phyloP scores from a whole-genome alignment of 1,140 invertebrate species.

The Hycleus phaleratus region DNA sequence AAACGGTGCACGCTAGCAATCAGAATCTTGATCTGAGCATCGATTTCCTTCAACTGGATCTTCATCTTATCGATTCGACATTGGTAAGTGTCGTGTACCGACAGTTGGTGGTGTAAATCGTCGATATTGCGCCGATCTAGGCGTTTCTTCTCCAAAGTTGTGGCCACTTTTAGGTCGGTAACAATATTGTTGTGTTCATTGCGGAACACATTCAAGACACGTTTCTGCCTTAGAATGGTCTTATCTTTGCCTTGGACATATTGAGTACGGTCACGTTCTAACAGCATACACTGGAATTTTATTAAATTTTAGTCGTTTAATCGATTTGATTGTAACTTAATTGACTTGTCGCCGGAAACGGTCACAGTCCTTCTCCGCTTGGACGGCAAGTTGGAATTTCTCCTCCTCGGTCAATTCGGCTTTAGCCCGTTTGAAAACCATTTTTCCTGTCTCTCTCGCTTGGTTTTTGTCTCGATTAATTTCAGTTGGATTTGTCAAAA shows the following conservation, averaged over 20 bases:
- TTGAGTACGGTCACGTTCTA: constrained; percentile 27
- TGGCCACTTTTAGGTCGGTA: constrained; percentile 48
- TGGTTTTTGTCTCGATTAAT: too few species aligned
- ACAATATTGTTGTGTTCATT: constrained; percentile 53
- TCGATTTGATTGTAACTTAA: background rate
- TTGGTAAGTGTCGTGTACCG: background rate
- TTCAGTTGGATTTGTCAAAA: too few species aligned
- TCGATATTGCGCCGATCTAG: constrained; percentile 20
- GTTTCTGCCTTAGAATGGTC: constrained; percentile 49
- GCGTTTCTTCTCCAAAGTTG: constrained; percentile 34
- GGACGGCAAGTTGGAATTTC: background rate
- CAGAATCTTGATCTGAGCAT: constrained; percentile 34
- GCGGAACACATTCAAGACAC: constrained; percentile 50
- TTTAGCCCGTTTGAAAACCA: background rate
- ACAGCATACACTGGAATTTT: background rate
- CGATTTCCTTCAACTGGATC: constrained; percentile 38
- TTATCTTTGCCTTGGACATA: constrained; percentile 32
- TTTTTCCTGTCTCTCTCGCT: too few species aligned
- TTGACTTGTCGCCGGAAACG: background rate
- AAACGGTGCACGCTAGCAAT: constrained; percentile 39
- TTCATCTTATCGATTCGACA: constrained; percentile 27
- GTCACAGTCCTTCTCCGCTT: background rate
- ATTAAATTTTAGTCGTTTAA: background rate
- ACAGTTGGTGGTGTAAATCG: constrained; percentile 14
- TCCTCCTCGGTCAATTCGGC: background rate